phyloP scores from a whole-genome alignment of 2,888 invertebrate species.

The Mimumesa dahlbomi region DNA sequence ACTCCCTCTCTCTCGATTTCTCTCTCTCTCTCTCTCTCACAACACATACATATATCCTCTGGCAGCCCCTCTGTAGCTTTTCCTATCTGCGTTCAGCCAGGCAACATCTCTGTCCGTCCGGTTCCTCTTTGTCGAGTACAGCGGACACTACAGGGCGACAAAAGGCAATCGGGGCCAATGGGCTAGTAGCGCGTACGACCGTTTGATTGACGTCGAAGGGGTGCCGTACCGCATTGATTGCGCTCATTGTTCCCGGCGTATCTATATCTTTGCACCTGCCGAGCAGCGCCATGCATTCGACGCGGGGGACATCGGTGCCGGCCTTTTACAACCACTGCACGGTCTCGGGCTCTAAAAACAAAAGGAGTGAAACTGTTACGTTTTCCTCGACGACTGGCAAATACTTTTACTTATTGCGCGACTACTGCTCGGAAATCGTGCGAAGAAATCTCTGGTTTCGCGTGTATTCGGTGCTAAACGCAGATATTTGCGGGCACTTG shows the following conservation, averaged over 20 bases:
- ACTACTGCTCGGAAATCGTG: background rate
- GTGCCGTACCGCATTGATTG: slow-evolving; percentile 75
- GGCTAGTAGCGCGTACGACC: slow-evolving; percentile 73
- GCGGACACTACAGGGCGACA: slow-evolving; percentile 67
- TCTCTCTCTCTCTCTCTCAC: background rate
- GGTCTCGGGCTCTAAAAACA: slow-evolving; percentile 12
- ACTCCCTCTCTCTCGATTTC: slow-evolving; percentile 1
- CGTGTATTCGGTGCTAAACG: background rate
- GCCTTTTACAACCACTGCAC: slow-evolving; percentile 1
- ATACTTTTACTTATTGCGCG: slow-evolving; percentile 24
- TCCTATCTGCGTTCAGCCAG: slow-evolving; percentile 31
- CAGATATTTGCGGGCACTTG: background rate
- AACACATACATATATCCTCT: too few relatives aligned
- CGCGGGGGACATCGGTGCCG: slow-evolving; percentile 4
- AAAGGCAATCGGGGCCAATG: slow-evolving; percentile 77
- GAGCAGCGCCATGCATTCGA: background rate
- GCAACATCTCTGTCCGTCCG: slow-evolving; percentile 17
- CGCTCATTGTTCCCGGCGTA: slow-evolving; percentile 74
- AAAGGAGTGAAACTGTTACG: slow-evolving; percentile 41
- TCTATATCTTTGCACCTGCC: slow-evolving; percentile 65
- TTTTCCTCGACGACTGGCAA: slow-evolving; percentile 21
- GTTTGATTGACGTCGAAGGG: slow-evolving; percentile 77
- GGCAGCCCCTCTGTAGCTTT: slow-evolving; percentile 7
- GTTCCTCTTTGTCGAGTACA: slow-evolving; percentile 32
- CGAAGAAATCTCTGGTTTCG: slow-evolving; percentile 16